These are phyloP conservation scores for Anthopleura xanthogrammica DNA, from an alignment of 92 coral and sea anemone species.

Conservation along the genomic window DNA sequence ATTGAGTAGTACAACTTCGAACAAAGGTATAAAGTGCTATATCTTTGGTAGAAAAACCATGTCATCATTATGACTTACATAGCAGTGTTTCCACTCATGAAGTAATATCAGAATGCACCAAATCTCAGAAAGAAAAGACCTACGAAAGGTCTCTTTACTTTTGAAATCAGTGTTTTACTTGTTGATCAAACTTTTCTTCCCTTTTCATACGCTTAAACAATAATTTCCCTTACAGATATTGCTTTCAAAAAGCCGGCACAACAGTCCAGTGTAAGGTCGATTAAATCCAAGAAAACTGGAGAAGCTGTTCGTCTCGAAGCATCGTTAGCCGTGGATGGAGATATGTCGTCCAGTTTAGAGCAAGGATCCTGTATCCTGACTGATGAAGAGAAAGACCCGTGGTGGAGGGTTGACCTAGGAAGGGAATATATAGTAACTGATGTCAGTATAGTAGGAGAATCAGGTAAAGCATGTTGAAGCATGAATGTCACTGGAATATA, in stretches of 20 bases:
- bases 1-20: too few species aligned
- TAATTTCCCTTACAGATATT: slow-evolving; percentile 38
- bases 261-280: slow-evolving; percentile 58
- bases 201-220: too few species aligned
- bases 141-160: too few species aligned
- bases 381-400: slow-evolving; percentile 63
- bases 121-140: too few species aligned
- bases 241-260: slow-evolving; percentile 65
- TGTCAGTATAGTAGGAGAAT: slow-evolving; percentile 71
- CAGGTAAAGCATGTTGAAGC: slow-evolving; percentile 35
- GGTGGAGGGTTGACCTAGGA: slow-evolving; percentile 77
- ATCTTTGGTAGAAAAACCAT: too few species aligned
- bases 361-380: slow-evolving; percentile 74
- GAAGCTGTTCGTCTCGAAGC: slow-evolving; percentile 39
- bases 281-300: slow-evolving; percentile 27
- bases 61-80: too few species aligned
- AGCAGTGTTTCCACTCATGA: too few species aligned
- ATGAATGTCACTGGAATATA: slow-evolving; percentile 21
- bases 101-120: too few species aligned
- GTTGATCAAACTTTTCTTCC: too few species aligned
- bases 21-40: too few species aligned
- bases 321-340: slow-evolving; percentile 71
- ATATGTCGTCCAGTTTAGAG: slow-evolving; percentile 55
- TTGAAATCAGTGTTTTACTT: too few species aligned
- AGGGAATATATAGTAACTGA: slow-evolving; percentile 73